Evolutionary conservation across 2,797 vertebrate genomes (phyloP), one percentile per base, ranked within the genome.

Genomic region (Alauda arvensis): DNA sequence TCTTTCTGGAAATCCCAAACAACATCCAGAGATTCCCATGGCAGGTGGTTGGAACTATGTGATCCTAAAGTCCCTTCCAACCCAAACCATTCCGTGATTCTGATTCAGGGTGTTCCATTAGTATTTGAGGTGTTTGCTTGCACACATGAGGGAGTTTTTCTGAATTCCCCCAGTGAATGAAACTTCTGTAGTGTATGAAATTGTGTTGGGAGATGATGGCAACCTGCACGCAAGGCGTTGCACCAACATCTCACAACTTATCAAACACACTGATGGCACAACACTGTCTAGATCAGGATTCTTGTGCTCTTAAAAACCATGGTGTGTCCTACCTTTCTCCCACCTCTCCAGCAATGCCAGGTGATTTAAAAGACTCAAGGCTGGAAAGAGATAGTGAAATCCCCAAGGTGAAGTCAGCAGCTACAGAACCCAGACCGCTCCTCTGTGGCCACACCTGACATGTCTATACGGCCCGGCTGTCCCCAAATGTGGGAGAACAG

Each of bases 141-240:
- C n/a, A 39, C 43, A 57, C 24, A 24, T 0, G 0, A 59, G 14
- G 1, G 7, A 71, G 21, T 48, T 75, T 61, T 53, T 78, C 43
- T 33, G 19, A 26, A 43, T 72, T 78, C 71, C 49, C 42, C 7
- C 75, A 46, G 33, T 10, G 37, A 87, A 48, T 43, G 14, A 39
- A 61, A 34, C 19, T 39, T 24, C 4, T 18, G 16, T 5, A 25
- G 28, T 0, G 0, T 17, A 20, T 5, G n/a, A 37, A 65, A 29
- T 15, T 24, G 40, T 40, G 18, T 2, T 3, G 16, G 34, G 52
- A 76, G 20, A 15, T 9, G 13, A 51, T 1, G 14, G 21, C 70
- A 19, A 29, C 5, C 26, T 26, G 7, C n/a, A 8, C 0, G 0
- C 24, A 7, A 12, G 10, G 37, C 0, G 0, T 20, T 51, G n/a